Evolutionary conservation across 2,888 invertebrate genomes (phyloP).

Genomic region (Melipona beecheii): DNA sequence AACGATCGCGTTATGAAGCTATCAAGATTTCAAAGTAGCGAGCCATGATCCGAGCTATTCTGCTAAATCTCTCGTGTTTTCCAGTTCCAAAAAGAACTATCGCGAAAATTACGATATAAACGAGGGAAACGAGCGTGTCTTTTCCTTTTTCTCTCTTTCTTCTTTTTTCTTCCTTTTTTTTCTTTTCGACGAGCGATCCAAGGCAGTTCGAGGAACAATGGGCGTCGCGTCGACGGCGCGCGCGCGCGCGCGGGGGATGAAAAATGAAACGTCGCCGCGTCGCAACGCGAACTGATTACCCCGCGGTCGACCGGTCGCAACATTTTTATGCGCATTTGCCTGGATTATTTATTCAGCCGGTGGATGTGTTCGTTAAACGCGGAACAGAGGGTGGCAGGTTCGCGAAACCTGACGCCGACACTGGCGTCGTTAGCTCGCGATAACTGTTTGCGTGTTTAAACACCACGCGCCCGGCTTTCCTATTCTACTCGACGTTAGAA

Average conservation of each 20-base stretch:
- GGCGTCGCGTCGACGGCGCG: constrained; percentile 9
- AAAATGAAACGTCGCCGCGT: constrained; percentile 63
- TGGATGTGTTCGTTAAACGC: constrained; percentile 48
- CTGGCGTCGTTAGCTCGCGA: constrained; percentile 47
- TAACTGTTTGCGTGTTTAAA: constrained; percentile 65
- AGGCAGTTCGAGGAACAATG: constrained; percentile 45
- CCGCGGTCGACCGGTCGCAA: constrained; percentile 29
- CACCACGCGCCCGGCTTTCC: constrained; percentile 33
- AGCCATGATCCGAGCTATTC: neutral
- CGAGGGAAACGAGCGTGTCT: neutral
- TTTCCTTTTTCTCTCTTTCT: too few species aligned
- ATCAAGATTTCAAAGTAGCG: neutral
- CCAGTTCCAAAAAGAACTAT: neutral
- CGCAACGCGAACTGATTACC: constrained; percentile 54
- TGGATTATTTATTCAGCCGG: constrained; percentile 49
- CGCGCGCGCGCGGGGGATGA: constrained; percentile 30
- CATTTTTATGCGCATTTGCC: constrained; percentile 58
- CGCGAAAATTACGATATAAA: neutral
- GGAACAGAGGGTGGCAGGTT: constrained; percentile 14
- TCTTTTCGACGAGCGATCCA: constrained; percentile 31
- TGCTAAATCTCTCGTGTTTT: neutral
- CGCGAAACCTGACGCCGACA: constrained; percentile 58
- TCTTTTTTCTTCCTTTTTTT: too few species aligned
- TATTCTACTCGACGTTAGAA: constrained; percentile 62
- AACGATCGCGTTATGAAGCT: neutral